Base-by-base conservation (phyloP, 2,113 vertebrate genomes). In the Cavia aperea region DNA sequence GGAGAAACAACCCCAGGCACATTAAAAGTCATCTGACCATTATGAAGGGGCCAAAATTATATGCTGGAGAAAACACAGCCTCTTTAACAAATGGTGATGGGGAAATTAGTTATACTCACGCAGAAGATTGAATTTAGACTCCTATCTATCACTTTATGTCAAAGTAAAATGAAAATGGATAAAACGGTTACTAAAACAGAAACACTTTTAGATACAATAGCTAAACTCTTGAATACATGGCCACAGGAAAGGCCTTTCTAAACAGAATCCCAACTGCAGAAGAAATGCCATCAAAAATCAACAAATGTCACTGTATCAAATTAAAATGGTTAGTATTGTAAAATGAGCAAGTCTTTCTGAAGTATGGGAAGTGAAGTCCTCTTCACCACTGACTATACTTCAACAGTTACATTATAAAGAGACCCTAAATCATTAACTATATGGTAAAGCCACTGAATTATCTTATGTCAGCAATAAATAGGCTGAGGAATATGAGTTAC, bases 311-410 rank as follows among this genome's bases (percentile, higher is more conserved):
- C 43, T 73, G 43, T 43, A 73, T 43, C 39, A 73, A 73, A 73
- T 24, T 43, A 73, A 73, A 73, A 43, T 23, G n/a, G 70, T 73
- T 79, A 82, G 5, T 81, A 66, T 77, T 94, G 62, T n/a, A n/a
- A 39, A 70, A 70, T 70, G 13, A 86, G 24, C 24, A 70, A 77
- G 60, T 86, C 68, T 88, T 95, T n/a, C n/a, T 95, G 36, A n/a
- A 70, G 68, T n/a, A n/a, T 70, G 63, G 60, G 56, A 96, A 94
- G 63, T 58, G 82, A 82, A 92, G 63, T 87, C 18, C 33, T 36
- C 51, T 93, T 77, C 12, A 70, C 58, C 63, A 94, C 5, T 86
- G 23, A 86, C 54, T 89, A 66, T 21, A 88, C 2, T 2, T 88
- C 21, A 68, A 29, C 33, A 63, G 54, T 12, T 31, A 84, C 15